Base-by-base conservation (phyloP, 2,888 invertebrate species). In the Aporophyla lueneburgensis region DNA sequence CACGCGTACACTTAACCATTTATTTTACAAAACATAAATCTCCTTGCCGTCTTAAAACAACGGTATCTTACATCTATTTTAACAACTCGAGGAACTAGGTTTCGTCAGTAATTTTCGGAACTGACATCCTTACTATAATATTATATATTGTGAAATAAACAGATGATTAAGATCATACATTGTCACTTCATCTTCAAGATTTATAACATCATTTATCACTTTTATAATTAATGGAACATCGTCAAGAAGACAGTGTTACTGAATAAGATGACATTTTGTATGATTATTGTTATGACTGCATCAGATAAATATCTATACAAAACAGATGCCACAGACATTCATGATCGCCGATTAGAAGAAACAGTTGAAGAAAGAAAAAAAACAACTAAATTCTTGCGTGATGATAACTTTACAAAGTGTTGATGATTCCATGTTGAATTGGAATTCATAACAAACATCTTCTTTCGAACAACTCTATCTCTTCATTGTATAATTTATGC, bases 11-110 rank as follows among this genome's bases (percentile, higher is more conserved):
- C 54, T 51, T 66, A 61, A 65, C n/a, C 24, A 67, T 71, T 59
- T 68, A 73, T 71, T 71, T 58, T n/a, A 65, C 63, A 66, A 27
- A 63, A 49, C 19, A 80, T 58, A 71, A 63, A 81, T 69, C 63
- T 43, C 14, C 7, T 56, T 43, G 16, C n/a, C 33, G 1, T 49
- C 61, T 43, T 71, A 67, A 61, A 61, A 63, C 43, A 72, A 63
- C n/a, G 71, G 7, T 33, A 59, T 74, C 43, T 71, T 61, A 67
- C 6, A 81, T 59, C 46, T 76, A 81, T 84, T 74, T 81, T 62
- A 66, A 66, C 59, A 67, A 67, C 14, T 66, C 46, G 0, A 73
- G 63, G 46, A 68, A 83, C 76, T 73, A 70, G 33, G n/a, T 71
- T 46, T 54, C 9, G 46, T 59, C 54, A 67, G 54, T 19, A 33